Conservation (phyloP, 2,113 vertebrate species). For the Leptodactylus fuscus region DNA sequence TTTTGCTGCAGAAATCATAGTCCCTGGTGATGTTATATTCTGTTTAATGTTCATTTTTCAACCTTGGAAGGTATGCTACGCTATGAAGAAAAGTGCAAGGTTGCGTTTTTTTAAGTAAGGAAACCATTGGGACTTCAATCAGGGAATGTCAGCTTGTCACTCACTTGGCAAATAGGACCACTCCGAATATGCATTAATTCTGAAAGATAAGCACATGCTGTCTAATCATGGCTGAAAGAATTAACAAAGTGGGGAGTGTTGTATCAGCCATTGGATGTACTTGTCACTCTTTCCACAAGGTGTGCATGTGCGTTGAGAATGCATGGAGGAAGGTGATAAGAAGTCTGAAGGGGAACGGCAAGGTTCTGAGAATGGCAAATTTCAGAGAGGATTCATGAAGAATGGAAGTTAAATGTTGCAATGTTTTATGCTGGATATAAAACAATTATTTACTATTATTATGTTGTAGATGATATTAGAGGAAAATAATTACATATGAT, state of each 20-base stretch:
- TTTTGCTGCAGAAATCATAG: slow-evolving; percentile 52
- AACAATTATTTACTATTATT: background rate
- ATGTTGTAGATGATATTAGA: background rate
- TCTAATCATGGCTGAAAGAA: slow-evolving; percentile 66
- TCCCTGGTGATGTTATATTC: slow-evolving; percentile 29
- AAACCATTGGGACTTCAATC: slow-evolving; percentile 67
- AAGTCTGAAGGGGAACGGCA: background rate
- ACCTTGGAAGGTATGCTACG: slow-evolving; percentile 9
- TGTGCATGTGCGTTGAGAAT: slow-evolving; percentile 58
- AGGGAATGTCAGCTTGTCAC: slow-evolving; percentile 69
- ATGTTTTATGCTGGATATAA: background rate
- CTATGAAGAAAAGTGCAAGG: background rate
- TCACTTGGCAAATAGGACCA: slow-evolving; percentile 68
- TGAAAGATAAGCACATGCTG: slow-evolving; percentile 67
- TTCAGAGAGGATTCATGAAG: background rate
- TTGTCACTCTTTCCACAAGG: slow-evolving; percentile 61
- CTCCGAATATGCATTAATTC: slow-evolving; percentile 63
- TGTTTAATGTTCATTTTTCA: slow-evolving; percentile 46
- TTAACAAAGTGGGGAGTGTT: slow-evolving; percentile 68
- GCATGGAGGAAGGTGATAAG: slow-evolving; percentile 67
- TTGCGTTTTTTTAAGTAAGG: slow-evolving; percentile 33
- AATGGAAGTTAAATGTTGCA: background rate
- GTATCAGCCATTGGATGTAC: slow-evolving; percentile 62
- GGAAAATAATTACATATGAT: background rate
- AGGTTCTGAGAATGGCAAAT: background rate